A percentile compares a stretch with the other conserved stretches of the same genome.
Evolutionary conservation across 2,888 invertebrate genomes (phyloP).

Genomic region (Ectemnius continuus): DNA sequence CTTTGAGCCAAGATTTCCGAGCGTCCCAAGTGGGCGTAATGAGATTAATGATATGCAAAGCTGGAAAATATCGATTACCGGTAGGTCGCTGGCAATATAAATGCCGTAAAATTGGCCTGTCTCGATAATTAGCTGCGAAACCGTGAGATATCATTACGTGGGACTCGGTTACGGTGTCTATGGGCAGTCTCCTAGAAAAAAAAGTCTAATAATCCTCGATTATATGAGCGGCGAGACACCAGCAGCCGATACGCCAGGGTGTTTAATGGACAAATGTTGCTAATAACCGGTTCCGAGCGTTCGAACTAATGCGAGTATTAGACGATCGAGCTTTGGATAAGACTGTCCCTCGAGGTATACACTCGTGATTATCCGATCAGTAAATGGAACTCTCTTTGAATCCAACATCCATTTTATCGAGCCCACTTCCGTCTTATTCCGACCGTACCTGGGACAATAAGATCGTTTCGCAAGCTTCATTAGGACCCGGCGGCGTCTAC

Average conservation of each 20-base stretch:
- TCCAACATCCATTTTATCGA: slow-evolving; percentile 52
- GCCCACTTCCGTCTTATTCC: slow-evolving; percentile 55
- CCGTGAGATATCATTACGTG: slow-evolving; percentile 47
- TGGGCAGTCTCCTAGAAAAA: slow-evolving; percentile 44
- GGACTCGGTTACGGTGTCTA: slow-evolving; percentile 40
- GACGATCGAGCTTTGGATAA: slow-evolving; percentile 59
- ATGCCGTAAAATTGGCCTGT: slow-evolving; percentile 38
- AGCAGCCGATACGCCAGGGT: slow-evolving; percentile 47
- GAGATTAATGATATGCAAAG: slow-evolving; percentile 8
- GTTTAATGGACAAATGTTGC: slow-evolving; percentile 61
- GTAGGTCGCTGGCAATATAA: slow-evolving; percentile 13
- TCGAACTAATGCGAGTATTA: slow-evolving; percentile 63
- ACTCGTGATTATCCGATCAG: slow-evolving; percentile 50
- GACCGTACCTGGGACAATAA: slow-evolving; percentile 37
- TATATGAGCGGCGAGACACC: slow-evolving; percentile 43
- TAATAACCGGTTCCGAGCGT: slow-evolving; percentile 64
- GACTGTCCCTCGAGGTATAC: slow-evolving; percentile 40
- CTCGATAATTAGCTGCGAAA: slow-evolving; percentile 34
- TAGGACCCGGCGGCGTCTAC: slow-evolving; percentile 16
- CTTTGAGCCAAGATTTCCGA: no score
- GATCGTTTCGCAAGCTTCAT: slow-evolving; percentile 48
- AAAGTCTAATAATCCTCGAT: slow-evolving; percentile 58
- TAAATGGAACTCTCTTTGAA: slow-evolving; percentile 56
- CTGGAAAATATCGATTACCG: slow-evolving; percentile 24
- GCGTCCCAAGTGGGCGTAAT: not conserved